A percentile compares a stretch with the other conserved stretches of the same genome.
Conservation (phyloP, 2,888 invertebrate species). For the Luffia ferchaultella region DNA sequence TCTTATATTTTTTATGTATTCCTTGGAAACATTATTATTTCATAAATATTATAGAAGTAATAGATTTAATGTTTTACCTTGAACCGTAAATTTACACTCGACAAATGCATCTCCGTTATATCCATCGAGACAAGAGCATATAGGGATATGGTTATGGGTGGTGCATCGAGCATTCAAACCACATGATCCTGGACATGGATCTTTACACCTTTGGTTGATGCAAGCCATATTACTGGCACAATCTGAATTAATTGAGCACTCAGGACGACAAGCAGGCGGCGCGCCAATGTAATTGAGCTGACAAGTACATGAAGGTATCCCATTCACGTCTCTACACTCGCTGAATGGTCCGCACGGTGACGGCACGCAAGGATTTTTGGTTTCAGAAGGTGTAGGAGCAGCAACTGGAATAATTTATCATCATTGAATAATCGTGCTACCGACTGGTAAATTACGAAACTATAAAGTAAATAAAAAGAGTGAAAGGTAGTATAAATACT, state of each 20-base stretch:
- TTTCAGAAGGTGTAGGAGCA: conserved; percentile 27
- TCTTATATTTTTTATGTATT: too few relatives aligned
- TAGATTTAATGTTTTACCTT: too few relatives aligned
- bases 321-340: conserved; percentile 67
- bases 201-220: conserved; percentile 76
- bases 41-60: too few relatives aligned
- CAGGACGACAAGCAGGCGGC: conserved; percentile 75
- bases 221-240: conserved; percentile 80
- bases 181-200: conserved; percentile 85
- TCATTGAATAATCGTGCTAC: too few relatives aligned
- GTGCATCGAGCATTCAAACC: conserved; percentile 70
- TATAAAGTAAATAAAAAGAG: too few relatives aligned
- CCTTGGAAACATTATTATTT: too few relatives aligned
- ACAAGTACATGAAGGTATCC: conserved; percentile 72
- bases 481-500: too few relatives aligned
- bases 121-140: conserved; percentile 75
- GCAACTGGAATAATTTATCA: conserved; percentile 22
- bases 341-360: conserved; percentile 75
- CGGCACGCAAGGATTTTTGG: conserved; percentile 66
- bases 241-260: conserved; percentile 76
- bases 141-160: conserved; percentile 77
- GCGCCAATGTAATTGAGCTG: conserved; percentile 71
- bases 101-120: conserved; percentile 79
- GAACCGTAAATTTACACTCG: conserved; percentile 64
- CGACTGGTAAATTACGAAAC: too few relatives aligned